Evolutionary conservation across 2,888 invertebrate species (phyloP), one percentile per base, ranked within the genome.

Genomic region (Dasysyrphus albostriatus): DNA sequence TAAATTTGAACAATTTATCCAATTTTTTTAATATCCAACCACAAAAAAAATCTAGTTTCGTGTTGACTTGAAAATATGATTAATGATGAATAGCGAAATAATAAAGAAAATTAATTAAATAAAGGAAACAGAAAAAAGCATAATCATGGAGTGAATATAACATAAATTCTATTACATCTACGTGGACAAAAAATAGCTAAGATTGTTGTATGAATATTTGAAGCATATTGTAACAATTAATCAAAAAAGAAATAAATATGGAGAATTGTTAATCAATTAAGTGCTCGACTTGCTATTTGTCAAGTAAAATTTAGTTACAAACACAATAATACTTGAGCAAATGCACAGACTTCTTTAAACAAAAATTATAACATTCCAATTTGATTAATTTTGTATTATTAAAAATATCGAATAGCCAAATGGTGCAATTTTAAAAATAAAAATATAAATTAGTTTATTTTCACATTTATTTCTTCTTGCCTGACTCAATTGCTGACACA

Each of bases 401-500:
- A 76, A 63, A 8, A 82, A 83, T 32, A 54, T 54, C 54, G 73
- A 29, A 76, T 70, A 76, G 73, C 80, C 83, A 84, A 88, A 83
- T 75, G 37, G 76, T 81, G 84, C 79, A 88, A 78, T 76, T 82
- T 87, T 63, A 73, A 54, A 79, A 88, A 67, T 19, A 32, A 81
- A 76, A 67, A 49, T 49, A 78, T 83, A 70, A 51, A 58, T 44
- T 65, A 29, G 65, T 74, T 76, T 12, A 80, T 39, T 84, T 84
- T 88, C 59, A 83, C 78, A 83, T 88, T 88, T 88, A 85, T 87
- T 80, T 82, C 74, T 83, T 90, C 93, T 93, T 94, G 95, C 95
- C 95, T 95, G 95, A 91, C 93, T 93, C 91, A 97, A 94, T 93
- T 96, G 96, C 91, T 94, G 94, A 93, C 97, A 97, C 89, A 97